Base-by-base conservation (phyloP, 2,888 invertebrate genomes). In the Coenonympha arcania region DNA sequence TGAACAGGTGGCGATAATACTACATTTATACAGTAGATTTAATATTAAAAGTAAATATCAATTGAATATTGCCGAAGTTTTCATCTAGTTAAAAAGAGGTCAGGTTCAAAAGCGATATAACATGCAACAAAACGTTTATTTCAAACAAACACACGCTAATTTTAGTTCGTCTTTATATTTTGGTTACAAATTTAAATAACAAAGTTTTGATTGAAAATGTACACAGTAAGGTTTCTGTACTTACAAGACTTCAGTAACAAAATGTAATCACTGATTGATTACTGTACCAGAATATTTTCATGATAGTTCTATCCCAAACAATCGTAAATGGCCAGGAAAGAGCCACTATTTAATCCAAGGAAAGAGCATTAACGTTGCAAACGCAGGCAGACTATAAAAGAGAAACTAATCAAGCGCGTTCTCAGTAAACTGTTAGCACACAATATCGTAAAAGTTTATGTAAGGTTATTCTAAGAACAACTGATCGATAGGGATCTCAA, bases 1-100 rank as follows among this genome's bases (percentile, higher is more conserved):
- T 24, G 28, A 26, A 37, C 54, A 54, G 51, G 48, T 54, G 54
- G 48, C 26, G 51, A 54, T 51, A 45, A 51, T 40, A 42, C 6
- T 34, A 47, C 50, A 42, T 53, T 53, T 53, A 47, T 53, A 47
- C 48, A 50, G 2, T 24, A 39, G 2, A 13, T 19, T 11, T 11
- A 36, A 9, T 39, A 22, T 37, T 20, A 1, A 37, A 37, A 20
- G 20, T 13, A 22, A 37, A 20, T 22, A 13, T n/a, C 2, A n/a
- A 26, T 20, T 20, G 2, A 13, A 18, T 19, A 6, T 9, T 39
- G 11, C 13, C 34, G 8, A 36, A 11, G n/a, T 11, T 4, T 9
- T 33, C 9, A 18, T 9, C 9, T 4, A 33, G 33, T 36, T 9
- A 22, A 24, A 22, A 24, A 15, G 20, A n/a, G 19, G 19, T 20